Percentiles rank a stretch among this genome's conserved stretches.
Evolutionary conservation across 2,888 invertebrate species (phyloP).

Genomic region (Drosophila pseudotakahashii): DNA sequence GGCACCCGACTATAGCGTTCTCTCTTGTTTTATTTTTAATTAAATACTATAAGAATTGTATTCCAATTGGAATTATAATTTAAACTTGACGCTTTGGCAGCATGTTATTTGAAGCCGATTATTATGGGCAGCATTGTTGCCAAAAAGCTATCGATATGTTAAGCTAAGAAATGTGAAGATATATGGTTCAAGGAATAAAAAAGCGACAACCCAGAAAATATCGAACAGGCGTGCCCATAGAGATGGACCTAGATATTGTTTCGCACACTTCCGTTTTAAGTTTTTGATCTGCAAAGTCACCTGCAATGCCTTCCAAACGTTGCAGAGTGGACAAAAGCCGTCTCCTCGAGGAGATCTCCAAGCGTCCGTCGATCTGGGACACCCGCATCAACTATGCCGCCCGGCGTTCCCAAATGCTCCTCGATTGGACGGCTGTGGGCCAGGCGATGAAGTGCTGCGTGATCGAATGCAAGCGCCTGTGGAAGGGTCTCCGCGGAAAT

Average conservation of each 20-base stretch:
- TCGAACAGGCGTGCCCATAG: background rate
- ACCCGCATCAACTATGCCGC: background rate
- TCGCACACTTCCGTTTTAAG: background rate
- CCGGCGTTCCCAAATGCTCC: background rate
- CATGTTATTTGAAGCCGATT: background rate
- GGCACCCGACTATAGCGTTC: too few species aligned
- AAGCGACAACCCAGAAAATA: background rate
- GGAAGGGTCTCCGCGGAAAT: background rate
- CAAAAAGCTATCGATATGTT: background rate
- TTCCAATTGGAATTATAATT: too few species aligned
- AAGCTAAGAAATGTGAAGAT: background rate
- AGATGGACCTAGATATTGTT: background rate
- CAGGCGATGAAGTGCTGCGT: background rate
- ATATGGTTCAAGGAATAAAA: too few species aligned
- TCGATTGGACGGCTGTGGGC: background rate
- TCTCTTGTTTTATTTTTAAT: too few species aligned
- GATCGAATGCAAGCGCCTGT: background rate
- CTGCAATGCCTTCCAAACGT: background rate
- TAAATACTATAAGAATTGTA: too few species aligned
- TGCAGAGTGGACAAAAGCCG: background rate
- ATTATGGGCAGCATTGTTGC: background rate
- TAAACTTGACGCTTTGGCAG: background rate
- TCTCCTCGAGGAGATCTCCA: background rate
- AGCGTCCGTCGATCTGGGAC: slow-evolving; percentile 1
- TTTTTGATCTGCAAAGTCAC: background rate